Base-by-base conservation (phyloP, 1,140 invertebrate genomes). In the Calephelis virginiensis region DNA sequence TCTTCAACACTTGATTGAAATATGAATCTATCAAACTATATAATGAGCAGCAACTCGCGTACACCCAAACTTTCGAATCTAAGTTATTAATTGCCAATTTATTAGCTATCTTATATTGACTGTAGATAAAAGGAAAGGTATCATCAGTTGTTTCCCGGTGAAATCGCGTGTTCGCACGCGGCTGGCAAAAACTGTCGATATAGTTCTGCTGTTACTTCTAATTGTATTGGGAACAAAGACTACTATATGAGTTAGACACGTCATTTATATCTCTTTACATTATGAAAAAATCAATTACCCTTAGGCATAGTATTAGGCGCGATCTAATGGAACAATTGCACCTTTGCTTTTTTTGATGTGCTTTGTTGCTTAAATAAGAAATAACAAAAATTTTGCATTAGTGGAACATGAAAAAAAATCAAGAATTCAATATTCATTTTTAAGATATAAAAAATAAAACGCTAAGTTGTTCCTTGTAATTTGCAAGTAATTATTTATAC, bases 91-190 rank as follows among this genome's bases (percentile, higher is more conserved):
- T 45, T 45, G 45, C 12, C 38, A 53, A 53, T 64, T 64, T 56
- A 53, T 64, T 50, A 49, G 48, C 60, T 13, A 53, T 76, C 74
- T 64, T 45, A 64, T 40, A 64, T 64, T 53, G 40, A 43, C 7
- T 0, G 40, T 43, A 76, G 81, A 87, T 82, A 75, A 81, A 90
- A 83, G 83, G 86, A 87, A 90, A 87, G 82, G 83, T 83, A 83
- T 83, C 80, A 80, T 80, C 78, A 62, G 63, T 72, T 76, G 81
- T 82, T 83, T 90, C 82, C 80, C 82, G 84, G 83, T 83, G 88
- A 89, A 90, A 89, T 90, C 86, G 78, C 74, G 74, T 86, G 86
- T 85, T 86, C 87, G 86, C 85, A 87, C 76, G 78, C 75, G 69
- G 64, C 74, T 70, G 48, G 76, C 76, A 85, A 86, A 87, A 87